Percentiles rank a stretch among this genome's conserved stretches.
Conservation (phyloP, 2,888 invertebrate species). For the Seladonia tumulorum region DNA sequence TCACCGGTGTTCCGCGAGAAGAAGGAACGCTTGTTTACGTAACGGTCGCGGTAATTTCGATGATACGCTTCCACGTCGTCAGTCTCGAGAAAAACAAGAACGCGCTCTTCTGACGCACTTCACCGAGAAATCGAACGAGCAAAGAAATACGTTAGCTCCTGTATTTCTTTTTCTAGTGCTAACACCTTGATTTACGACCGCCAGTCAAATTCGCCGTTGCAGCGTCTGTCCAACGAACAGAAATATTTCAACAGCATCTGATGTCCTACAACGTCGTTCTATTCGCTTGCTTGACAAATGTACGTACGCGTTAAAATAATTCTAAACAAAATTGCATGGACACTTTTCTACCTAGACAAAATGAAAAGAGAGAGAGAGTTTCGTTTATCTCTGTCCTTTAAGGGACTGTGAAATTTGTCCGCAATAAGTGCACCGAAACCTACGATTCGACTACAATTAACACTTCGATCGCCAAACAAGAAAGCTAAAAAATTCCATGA, state of each 20-base stretch:
- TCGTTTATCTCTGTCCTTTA: no score
- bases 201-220: not conserved
- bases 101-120: not conserved
- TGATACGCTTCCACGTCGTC: constrained; percentile 48
- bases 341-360: no score
- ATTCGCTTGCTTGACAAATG: no score
- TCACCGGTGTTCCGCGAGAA: constrained; percentile 8
- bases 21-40: constrained; percentile 52
- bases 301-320: no score
- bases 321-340: no score
- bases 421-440: no score
- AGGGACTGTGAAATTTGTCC: no score
- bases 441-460: no score
- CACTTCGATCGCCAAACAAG: no score
- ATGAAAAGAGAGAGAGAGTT: no score
- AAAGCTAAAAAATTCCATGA: no score
- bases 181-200: not conserved
- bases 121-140: not conserved
- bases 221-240: not conserved
- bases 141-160: not conserved
- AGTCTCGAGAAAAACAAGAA: constrained; percentile 39
- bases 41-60: constrained; percentile 48
- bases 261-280: no score
- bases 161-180: not conserved
- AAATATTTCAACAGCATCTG: not conserved